These are phyloP conservation scores for Emydura subglobosa DNA, from an alignment of 2,113 vertebrate species.

Conservation along the genomic window DNA sequence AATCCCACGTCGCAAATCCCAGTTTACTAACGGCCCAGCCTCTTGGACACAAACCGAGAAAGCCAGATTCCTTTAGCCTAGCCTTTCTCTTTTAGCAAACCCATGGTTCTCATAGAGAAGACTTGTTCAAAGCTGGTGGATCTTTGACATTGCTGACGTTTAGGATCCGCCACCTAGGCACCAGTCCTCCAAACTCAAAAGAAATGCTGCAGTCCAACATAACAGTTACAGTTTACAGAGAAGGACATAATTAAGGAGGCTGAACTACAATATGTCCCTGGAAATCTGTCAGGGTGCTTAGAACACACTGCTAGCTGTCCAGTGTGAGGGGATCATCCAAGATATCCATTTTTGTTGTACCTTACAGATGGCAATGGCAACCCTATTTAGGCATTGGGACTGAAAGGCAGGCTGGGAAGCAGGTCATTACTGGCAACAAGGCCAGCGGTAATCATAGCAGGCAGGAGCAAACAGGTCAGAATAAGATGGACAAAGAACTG, in stretches of 20 bases:
- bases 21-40: neutral
- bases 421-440: neutral
- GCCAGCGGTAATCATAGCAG: neutral
- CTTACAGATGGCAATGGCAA: too few species aligned
- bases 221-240: neutral
- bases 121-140: too few species aligned
- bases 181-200: neutral
- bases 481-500: accelerated
- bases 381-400: too few species aligned
- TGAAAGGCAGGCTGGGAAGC: neutral
- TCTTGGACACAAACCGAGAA: neutral
- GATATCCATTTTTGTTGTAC: too few species aligned
- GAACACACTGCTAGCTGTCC: too few species aligned
- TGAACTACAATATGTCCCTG: neutral
- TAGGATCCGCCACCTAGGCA: neutral
- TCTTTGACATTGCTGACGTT: neutral
- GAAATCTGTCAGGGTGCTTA: neutral
- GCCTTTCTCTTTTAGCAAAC: neutral
- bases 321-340: too few species aligned
- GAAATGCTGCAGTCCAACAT: neutral
- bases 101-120: too few species aligned
- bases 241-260: neutral
- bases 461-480: neutral
- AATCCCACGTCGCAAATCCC: neutral
- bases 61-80: neutral